phyloP scores from a whole-genome alignment of 1,140 invertebrate species.

The Asbolus verrucosus region DNA sequence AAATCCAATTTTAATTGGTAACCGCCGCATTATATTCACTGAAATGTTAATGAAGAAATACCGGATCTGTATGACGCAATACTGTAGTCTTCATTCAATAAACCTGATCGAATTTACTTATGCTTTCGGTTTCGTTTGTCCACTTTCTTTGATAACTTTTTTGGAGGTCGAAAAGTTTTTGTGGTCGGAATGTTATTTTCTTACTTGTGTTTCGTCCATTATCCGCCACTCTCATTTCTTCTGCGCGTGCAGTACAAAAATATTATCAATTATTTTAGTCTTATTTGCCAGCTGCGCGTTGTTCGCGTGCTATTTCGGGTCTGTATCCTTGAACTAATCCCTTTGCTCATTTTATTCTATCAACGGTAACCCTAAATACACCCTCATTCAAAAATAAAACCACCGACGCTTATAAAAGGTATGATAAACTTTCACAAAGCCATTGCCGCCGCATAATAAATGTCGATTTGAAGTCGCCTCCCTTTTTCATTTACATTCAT shows the following conservation, averaged over 20 bases:
- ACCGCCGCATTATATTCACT: not conserved
- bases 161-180: too few relatives aligned
- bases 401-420: conserved; percentile 19
- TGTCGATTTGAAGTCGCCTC: conserved; percentile 8
- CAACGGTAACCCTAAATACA: conserved; percentile 5
- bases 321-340: conserved; percentile 22
- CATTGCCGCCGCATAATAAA: conserved; percentile 31
- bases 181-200: too few relatives aligned
- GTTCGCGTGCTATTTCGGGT: not conserved
- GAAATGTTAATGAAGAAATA: not conserved
- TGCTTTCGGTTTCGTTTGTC: not conserved
- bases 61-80: not conserved
- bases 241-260: not conserved
- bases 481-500: conserved; percentile 18
- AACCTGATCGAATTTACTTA: too few relatives aligned
- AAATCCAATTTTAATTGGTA: conserved; percentile 12
- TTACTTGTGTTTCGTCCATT: too few relatives aligned
- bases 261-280: not conserved
- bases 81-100: too few relatives aligned
- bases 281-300: not conserved
- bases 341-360: conserved; percentile 19
- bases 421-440: conserved; percentile 32
- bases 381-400: conserved; percentile 15
- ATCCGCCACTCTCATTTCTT: too few relatives aligned
- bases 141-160: not conserved